Evolutionary conservation across 2,113 vertebrate species (phyloP).

Genomic region (Dromiciops gliroides): DNA sequence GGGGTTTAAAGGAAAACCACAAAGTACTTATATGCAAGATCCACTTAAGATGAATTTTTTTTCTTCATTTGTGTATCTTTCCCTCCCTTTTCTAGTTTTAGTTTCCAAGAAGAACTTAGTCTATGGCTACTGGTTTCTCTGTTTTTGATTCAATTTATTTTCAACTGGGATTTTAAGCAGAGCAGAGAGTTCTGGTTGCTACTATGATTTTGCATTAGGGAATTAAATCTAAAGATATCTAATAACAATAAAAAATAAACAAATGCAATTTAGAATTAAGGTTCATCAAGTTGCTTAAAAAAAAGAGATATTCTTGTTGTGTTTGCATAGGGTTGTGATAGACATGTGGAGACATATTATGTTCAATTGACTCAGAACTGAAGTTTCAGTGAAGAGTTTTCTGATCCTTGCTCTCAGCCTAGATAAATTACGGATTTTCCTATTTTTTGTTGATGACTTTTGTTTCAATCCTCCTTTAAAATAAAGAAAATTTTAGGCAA

Average conservation of each 20-base stretch:
- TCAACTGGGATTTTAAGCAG: conserved; percentile 54
- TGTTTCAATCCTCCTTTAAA: neutral
- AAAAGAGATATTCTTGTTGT: conserved; percentile 45
- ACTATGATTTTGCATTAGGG: neutral
- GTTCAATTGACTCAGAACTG: neutral
- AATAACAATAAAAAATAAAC: conserved; percentile 48
- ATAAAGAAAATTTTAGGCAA: neutral
- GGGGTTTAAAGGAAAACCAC: neutral
- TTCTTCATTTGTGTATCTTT: neutral
- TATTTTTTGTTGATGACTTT: neutral
- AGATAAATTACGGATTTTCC: neutral
- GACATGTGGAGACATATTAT: neutral
- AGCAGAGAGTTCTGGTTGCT: conserved; percentile 8
- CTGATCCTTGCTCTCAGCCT: neutral
- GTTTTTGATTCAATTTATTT: conserved; percentile 65
- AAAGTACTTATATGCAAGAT: neutral
- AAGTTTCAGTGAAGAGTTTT: neutral
- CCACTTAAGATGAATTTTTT: conserved; percentile 4
- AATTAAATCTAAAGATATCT: conserved; percentile 47
- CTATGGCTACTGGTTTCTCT: conserved; percentile 33
- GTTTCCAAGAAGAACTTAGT: conserved; percentile 33
- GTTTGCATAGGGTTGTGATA: neutral
- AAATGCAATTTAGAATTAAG: conserved; percentile 46
- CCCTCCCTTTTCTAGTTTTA: neutral
- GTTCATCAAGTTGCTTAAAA: neutral